Base-by-base conservation (phyloP, 2,888 invertebrate genomes). In the Dryobota labecula region DNA sequence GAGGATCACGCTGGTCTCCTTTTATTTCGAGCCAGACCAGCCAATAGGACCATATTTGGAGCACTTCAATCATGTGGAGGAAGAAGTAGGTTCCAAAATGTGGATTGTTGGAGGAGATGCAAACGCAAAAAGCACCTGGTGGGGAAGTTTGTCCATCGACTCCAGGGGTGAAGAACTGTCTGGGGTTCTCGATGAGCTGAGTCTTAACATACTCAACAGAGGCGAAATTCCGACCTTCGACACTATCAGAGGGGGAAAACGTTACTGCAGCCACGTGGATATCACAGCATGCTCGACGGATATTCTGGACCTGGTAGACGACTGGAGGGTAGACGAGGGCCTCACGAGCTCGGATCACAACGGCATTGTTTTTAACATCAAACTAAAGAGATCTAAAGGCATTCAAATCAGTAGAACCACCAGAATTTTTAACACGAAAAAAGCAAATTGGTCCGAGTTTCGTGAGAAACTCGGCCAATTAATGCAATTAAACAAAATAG, bases 371-470 rank as follows among this genome's bases (percentile, higher is more conserved):
- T 43, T 43, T 6, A 43, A 43, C 18, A 18, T 43, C 18, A 43
- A 18, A 18, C 8, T 51, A 6, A 2, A 15, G 0, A 51, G 15
- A 5, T 51, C 51, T 2, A 51, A 27, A 27, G 27, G 51, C 1
- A 51, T 30, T 2, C 1, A 51, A 51, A 51, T 43, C 0, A 43
- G 4, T 15, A 43, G 43, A 43, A 43, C 45, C 18, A 45, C 45
- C 2, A 45, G 45, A 20, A 8, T 20, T 20, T 45, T 7, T 8
- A 45, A 45, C 6, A 45, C 45, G 5, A 45, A 45, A 45, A 85
- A 84, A 70, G 84, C 79, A 2, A 73, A 83, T 41, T 84, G 83
- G 84, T 0, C 2, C 0, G n/a, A 71, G 1, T 85, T 85, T 80
- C 47, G n/a, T 69, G 73, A 73, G 53, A 74, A 83, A 73, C 1